Base-by-base conservation (phyloP, 2,797 vertebrate species). In the Lacerta bilineata region DNA sequence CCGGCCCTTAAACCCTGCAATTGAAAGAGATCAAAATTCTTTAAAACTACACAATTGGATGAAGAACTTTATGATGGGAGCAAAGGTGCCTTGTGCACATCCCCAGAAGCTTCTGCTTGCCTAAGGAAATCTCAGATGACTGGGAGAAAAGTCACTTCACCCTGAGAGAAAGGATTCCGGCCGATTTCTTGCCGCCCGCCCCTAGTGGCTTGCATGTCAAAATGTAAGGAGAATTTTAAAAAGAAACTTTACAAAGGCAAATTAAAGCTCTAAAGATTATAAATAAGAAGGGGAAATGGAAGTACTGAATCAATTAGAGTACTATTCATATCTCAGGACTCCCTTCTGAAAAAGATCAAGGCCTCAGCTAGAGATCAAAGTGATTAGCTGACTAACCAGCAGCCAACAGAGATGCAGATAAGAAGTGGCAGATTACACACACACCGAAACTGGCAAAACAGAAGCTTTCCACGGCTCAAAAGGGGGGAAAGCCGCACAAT, bases 301-400 rank as follows among this genome's bases (percentile, higher is more conserved):
- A 89, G 41, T 64, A 46, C 1, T 93, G 64, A 92, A 87, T 92
- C 88, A 92, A 91, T 92, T 88, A 93, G 29, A 94, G 78, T 33
- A 81, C 55, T 90, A 76, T 87, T 94, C 66, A 83, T 80, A 84
- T 66, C 81, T 91, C 55, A 90, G 80, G 55, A 91, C 29, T 94
- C 85, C 69, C 41, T 92, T 18, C 41, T 76, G 87, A 91, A 89
- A 93, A 95, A 95, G 91, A 91, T 87, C 79, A 95, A 95, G 89
- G 87, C 79, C 64, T 91, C 46, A 92, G 43, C 50, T 82, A 90
- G 50, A 75, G 80, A 95, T 91, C 84, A 91, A 90, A 92, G 84
- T 61, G 88, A 95, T 93, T 93, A 93, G 85, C 68, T 55, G 20
- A 59, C 85, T 91, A 91, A 89, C 72, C 80, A 91, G 55, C 46